Evolutionary conservation across 2,113 vertebrate species (phyloP), one percentile per base, ranked within the genome.

Genomic region (Nyctereutes procyonoides): DNA sequence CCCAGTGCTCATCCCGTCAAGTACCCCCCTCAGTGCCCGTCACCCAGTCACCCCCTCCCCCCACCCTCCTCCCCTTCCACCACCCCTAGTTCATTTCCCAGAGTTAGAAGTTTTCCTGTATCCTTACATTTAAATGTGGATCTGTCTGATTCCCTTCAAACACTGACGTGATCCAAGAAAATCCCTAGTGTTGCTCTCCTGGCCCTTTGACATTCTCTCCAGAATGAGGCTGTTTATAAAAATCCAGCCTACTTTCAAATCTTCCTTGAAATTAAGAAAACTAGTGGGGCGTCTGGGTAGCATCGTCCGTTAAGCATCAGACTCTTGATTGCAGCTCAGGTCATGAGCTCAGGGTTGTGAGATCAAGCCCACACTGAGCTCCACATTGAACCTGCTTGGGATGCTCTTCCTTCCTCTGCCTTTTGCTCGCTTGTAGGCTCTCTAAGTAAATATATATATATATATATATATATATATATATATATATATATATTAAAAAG

Each of bases 241-340:
- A 90, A 28, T 6, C 2, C 35, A 69, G 2, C 5, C 17, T 63
- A 30, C 58, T 65, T 95, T 69, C 28, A 87, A 30, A 3, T 81
- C 38, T 88, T 93, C 26, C 28, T 4, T 71, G 43, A 73, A 53
- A 58, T 76, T 80, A 71, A 71, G 63, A 87, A 81, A 95, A 65
- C 60, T 3, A 55, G 28, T 71, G 32, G 32, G 32, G 67, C 8
- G 17, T 17, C 32, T 69, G 16, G 32, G 15, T 69, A 16, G 8
- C 8, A 17, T 0, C 17, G 67, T 69, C 8, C 2, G 16, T n/a
- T 69, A 69, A 69, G 32, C 17, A 13, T 69, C 67, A 19, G 67
- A 28, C 16, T 69, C 17, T 67, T 69, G 67, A 69, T 69, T 69
- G n/a, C 32, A 2, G 3, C 67, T n/a, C 32, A 69, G 67, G 32